A percentile compares a stretch with the other conserved stretches of the same genome.
phyloP scores from a whole-genome alignment of 2,888 invertebrate species.

The Heliconius cydno region DNA sequence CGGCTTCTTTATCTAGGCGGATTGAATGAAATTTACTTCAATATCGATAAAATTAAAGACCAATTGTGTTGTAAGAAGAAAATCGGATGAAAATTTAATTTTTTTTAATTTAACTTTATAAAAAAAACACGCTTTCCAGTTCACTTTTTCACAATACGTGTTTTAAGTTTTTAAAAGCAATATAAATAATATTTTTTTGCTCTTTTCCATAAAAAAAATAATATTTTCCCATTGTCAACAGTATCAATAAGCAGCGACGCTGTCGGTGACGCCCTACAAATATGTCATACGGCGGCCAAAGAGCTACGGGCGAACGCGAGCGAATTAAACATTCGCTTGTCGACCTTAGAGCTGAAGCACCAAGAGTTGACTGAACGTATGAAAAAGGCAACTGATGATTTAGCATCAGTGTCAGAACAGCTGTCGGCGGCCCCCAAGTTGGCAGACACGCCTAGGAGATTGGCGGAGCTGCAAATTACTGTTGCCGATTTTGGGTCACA shows the following conservation, averaged over 20 bases:
- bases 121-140: no score
- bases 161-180: no score
- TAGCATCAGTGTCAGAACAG: constrained; percentile 82
- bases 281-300: constrained; percentile 87
- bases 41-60: background rate
- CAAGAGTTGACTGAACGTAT: constrained; percentile 66
- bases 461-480: constrained; percentile 80
- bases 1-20: background rate
- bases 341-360: constrained; percentile 82
- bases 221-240: constrained; percentile 57
- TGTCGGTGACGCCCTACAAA: constrained; percentile 87
- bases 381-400: constrained; percentile 73
- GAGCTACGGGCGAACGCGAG: constrained; percentile 87
- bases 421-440: constrained; percentile 84
- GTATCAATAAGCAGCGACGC: constrained; percentile 87
- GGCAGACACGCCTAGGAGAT: constrained; percentile 82
- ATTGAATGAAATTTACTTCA: background rate
- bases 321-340: constrained; percentile 82
- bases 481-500: constrained; percentile 85
- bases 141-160: no score
- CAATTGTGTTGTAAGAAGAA: background rate
- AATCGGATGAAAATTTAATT: no score
- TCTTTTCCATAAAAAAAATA: background rate
- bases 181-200: no score
- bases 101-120: no score